Evolutionary conservation across 1,140 invertebrate species (phyloP).

Genomic region (Pseudomyrmex pallidus): DNA sequence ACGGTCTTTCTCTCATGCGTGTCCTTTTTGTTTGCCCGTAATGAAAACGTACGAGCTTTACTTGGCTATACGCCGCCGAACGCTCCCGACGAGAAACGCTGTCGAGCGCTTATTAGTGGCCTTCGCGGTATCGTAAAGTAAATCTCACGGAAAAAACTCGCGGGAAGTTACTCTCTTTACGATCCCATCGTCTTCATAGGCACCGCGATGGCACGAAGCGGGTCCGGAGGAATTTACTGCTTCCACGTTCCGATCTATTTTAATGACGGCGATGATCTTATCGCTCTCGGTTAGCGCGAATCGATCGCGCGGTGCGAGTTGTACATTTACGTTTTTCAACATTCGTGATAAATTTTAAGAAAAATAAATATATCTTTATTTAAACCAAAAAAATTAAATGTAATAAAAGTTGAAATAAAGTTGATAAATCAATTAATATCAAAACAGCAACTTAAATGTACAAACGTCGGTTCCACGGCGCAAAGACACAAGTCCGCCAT

Average conservation of each 20-base stretch:
- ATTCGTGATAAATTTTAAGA: too few relatives aligned
- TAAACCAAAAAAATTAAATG: background rate
- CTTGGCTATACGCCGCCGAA: constrained; percentile 40
- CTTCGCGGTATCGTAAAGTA: constrained; percentile 64
- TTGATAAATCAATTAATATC: too few relatives aligned
- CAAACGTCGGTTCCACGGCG: too few relatives aligned
- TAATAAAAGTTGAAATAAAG: too few relatives aligned
- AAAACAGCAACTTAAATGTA: too few relatives aligned
- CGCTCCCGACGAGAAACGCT: constrained; percentile 26
- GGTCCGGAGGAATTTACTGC: constrained; percentile 36
- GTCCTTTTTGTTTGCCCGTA: constrained; percentile 35
- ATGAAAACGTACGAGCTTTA: constrained; percentile 52
- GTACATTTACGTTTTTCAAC: too few relatives aligned
- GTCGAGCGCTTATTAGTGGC: constrained; percentile 57
- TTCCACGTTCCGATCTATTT: constrained; percentile 60
- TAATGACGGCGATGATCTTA: constrained; percentile 19
- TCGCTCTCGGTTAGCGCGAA: too few relatives aligned
- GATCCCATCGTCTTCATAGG: constrained; percentile 13
- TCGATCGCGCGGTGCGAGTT: too few relatives aligned
- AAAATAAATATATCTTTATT: too few relatives aligned
- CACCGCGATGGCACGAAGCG: constrained; percentile 2
- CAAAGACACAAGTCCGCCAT: too few relatives aligned
- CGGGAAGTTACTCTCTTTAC: constrained; percentile 40
- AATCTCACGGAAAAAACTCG: constrained; percentile 49
- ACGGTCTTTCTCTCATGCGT: background rate